Evolutionary conservation across 2,113 vertebrate species (phyloP).

Genomic region (Mormyrus iriodes): DNA sequence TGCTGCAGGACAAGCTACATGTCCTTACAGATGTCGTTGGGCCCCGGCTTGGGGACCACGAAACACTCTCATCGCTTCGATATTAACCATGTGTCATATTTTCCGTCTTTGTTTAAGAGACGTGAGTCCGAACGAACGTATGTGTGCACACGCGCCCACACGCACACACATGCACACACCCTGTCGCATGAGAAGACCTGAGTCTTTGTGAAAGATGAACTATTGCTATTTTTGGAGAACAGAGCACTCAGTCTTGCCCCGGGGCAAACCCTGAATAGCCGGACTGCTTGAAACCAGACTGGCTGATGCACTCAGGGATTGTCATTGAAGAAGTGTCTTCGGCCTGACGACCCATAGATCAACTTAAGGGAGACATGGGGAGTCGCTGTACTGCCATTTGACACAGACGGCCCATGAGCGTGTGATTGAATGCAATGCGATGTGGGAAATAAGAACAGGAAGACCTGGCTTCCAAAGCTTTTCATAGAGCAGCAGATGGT

Average conservation of each 20-base stretch:
- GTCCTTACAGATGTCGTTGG: slow-evolving; percentile 39
- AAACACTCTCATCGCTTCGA: slow-evolving; percentile 56
- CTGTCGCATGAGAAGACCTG: slow-evolving; percentile 60
- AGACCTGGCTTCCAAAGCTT: background rate
- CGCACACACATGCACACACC: slow-evolving; percentile 22
- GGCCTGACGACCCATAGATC: slow-evolving; percentile 58
- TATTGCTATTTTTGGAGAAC: slow-evolving; percentile 70
- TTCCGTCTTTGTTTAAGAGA: slow-evolving; percentile 53
- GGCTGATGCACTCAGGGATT: slow-evolving; percentile 62
- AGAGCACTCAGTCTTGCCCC: slow-evolving; percentile 61
- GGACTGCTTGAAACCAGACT: slow-evolving; percentile 58
- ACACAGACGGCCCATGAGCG: background rate
- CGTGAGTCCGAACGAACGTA: slow-evolving; percentile 62
- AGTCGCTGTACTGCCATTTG: slow-evolving; percentile 45
- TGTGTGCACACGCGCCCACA: background rate
- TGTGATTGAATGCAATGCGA: background rate
- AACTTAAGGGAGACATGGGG: slow-evolving; percentile 49
- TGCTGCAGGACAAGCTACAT: slow-evolving; percentile 55
- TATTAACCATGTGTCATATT: slow-evolving; percentile 59
- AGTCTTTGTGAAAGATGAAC: slow-evolving; percentile 71
- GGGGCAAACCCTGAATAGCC: slow-evolving; percentile 72
- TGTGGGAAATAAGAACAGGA: background rate
- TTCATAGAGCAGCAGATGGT: slow-evolving; percentile 1
- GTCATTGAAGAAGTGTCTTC: slow-evolving; percentile 66
- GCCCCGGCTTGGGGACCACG: slow-evolving; percentile 42